Evolutionary conservation across 2,888 invertebrate species (phyloP), one percentile per base, ranked within the genome.

Genomic region (Agrochola circellaris): DNA sequence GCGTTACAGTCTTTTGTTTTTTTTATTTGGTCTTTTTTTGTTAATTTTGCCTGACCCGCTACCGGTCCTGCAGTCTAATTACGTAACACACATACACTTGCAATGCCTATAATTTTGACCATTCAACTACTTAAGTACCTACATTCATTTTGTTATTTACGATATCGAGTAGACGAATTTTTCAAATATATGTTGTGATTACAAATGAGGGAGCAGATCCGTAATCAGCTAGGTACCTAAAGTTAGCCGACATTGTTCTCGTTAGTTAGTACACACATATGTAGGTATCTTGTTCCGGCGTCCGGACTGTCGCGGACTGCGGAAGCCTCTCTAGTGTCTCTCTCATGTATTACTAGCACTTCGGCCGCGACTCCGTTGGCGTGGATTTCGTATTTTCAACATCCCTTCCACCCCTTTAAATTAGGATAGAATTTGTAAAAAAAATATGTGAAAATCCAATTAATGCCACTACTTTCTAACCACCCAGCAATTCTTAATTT

Each of bases 241-340:
- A 80, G 77, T 85, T 79, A 51, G 26, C 34, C 45, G 64, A 67
- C 74, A 81, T 17, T 77, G 76, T 72, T 64, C 76, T 69, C 70
- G 73, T 70, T 73, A 84, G 81, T 77, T 79, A 67, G 82, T 77
- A 82, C 73, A 77, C 79, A 62, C 34, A 38, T 61, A n/a, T n/a
- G n/a, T n/a, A 62, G 20, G 38, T 48, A 78, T 85, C 64, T 34
- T 78, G 64, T 87, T 91, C 90, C 89, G 87, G 88, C 79, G 65
- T 65, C 73, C 79, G 84, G 75, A 56, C 61, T 38, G 74, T 66
- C 48, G 80, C 30, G 26, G 81, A 82, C 85, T 86, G 85, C 80
- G 86, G 91, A 91, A 92, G 87, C 88, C 91, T 85, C 87, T 88
- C 85, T 68, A 90, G 84, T 86, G 88, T 84, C 83, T 86, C 82